Evolutionary conservation across 2,888 invertebrate genomes (phyloP).

Genomic region (Hyalella azteca): DNA sequence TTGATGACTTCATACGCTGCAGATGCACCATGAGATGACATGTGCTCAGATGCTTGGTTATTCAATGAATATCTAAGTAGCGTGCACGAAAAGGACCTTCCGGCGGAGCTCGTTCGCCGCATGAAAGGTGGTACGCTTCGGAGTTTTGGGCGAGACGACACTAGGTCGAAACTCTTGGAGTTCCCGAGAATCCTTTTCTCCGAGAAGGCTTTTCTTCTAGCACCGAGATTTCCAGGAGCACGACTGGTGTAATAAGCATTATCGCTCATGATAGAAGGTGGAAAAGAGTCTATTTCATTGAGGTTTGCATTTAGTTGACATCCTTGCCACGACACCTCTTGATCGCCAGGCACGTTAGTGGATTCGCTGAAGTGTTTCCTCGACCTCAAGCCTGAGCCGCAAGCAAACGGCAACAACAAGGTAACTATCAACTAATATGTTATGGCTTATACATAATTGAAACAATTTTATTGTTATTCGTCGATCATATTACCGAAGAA

Average conservation of each 20-base stretch:
- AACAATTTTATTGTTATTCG: no score
- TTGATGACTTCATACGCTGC: conserved; percentile 21
- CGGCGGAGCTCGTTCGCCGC: background rate
- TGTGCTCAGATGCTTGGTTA: background rate
- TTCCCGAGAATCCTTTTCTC: background rate
- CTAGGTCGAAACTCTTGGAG: background rate
- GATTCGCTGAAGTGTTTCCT: background rate
- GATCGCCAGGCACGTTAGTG: no score
- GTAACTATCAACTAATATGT: no score
- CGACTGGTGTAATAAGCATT: no score
- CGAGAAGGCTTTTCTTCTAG: background rate
- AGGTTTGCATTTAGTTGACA: no score
- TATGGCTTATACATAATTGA: no score
- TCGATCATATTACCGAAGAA: no score
- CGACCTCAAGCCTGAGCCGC: background rate
- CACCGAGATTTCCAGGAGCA: background rate
- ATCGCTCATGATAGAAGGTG: no score
- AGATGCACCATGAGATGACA: background rate
- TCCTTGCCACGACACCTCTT: no score
- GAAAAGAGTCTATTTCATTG: no score
- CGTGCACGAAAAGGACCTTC: background rate
- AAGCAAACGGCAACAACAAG: no score
- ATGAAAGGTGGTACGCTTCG: background rate
- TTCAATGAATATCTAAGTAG: background rate
- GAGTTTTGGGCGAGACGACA: background rate